Base-by-base conservation (phyloP, 1,140 invertebrate species). In the Euura saliciscinereae region DNA sequence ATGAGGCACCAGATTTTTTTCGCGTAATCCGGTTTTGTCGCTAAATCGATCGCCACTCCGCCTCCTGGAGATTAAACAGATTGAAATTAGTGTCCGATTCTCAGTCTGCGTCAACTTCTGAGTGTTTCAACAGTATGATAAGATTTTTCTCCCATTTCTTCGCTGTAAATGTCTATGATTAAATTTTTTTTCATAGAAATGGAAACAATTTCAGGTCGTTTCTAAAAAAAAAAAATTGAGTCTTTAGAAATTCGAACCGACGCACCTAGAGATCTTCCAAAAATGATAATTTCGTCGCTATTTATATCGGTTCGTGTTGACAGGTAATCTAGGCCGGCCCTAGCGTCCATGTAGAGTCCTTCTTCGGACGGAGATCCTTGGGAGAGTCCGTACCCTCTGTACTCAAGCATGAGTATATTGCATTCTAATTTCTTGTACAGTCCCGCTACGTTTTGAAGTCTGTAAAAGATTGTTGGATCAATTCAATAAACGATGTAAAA, bases 361-460 rank as follows among this genome's bases (percentile, higher is more conserved):
- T 91, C 89, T 88, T 99, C 97, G 7, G 93, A 93, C 7, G 97
- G 96, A 4, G 89, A 88, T 0, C 97, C 97, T 79, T 97, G 93
- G 66, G 96, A 98, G n/a, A 96, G 87, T 2, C 97, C 97, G 89
- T 97, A 99, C 0, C 97, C 97, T 81, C 97, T 90, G 80, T 98
- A 99, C 81, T 99, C 97, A 11, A 98, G 89, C 90, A 98, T 91
- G 44, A 98, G 85, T 75, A 98, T 90, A 85, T 98, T 98, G 75
- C 94, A 95, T 72, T 92, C 90, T 45, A 97, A 84, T 82, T 92
- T 91, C 79, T 94, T 90, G 87, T 94, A 97, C 43, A 98, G 87
- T 7, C 93, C 94, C 78, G 90, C 90, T 45, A 91, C 92, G 86
- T 96, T 96, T 75, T 93, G 90, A 72, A 97, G 86, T 74, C 94